A percentile compares a stretch with the other conserved stretches of the same genome.
Conservation (phyloP, 2,888 invertebrate species). For the Mythimna lalbum region DNA sequence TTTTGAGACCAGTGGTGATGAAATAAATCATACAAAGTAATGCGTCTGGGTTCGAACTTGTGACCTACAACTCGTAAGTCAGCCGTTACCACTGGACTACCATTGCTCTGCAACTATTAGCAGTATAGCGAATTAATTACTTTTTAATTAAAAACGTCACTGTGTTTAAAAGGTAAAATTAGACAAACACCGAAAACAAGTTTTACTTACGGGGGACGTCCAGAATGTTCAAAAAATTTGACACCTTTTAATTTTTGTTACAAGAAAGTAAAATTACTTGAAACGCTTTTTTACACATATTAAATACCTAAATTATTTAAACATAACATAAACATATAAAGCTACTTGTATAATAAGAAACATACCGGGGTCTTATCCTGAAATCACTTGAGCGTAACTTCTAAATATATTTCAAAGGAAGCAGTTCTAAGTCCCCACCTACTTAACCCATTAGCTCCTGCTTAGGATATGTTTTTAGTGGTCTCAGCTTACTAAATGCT, state of each 20-base stretch:
- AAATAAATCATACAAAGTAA: too few relatives aligned
- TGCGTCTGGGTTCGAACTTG: too few relatives aligned
- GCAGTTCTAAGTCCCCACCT: slow-evolving; percentile 76
- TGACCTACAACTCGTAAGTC: too few relatives aligned
- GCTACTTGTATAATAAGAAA: slow-evolving; percentile 24
- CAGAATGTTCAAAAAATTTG: background rate
- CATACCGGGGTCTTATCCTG: slow-evolving; percentile 58
- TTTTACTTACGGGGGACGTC: too few relatives aligned
- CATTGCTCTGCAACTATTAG: too few relatives aligned
- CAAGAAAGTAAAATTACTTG: background rate
- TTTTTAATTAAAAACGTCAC: too few relatives aligned
- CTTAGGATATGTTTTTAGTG: slow-evolving; percentile 76
- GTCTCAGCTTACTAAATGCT: slow-evolving; percentile 46
- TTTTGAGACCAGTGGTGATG: too few relatives aligned
- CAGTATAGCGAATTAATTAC: too few relatives aligned
- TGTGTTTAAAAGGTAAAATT: too few relatives aligned
- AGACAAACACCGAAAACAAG: too few relatives aligned
- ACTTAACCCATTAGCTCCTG: slow-evolving; percentile 78
- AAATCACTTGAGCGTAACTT: slow-evolving; percentile 70
- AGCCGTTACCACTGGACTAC: too few relatives aligned
- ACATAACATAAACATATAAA: background rate
- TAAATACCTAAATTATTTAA: background rate
- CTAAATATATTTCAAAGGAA: slow-evolving; percentile 80
- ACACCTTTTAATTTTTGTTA: background rate
- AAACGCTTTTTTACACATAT: background rate